Evolutionary conservation across 2,888 invertebrate species (phyloP).

Genomic region (Phorcus lineatus): DNA sequence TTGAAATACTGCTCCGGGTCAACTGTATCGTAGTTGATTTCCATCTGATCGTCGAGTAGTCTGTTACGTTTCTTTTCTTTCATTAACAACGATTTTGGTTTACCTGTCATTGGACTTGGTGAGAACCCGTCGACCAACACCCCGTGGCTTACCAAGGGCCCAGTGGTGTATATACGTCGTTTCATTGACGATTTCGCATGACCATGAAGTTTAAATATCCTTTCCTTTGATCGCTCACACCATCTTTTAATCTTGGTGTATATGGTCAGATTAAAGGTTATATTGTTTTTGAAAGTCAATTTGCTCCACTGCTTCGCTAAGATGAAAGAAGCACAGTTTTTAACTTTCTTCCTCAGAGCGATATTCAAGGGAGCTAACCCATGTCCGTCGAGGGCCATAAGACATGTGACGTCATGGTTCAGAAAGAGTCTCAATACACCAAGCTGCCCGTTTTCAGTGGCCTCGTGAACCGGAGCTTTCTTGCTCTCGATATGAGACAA

Average conservation of each 20-base stretch:
- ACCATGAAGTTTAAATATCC: conserved; percentile 63
- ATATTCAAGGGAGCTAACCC: conserved; percentile 71
- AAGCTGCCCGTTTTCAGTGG: conserved; percentile 70
- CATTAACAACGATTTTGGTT: conserved; percentile 43
- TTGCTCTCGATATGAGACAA: conserved; percentile 66
- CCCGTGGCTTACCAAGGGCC: conserved; percentile 66
- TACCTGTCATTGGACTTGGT: conserved; percentile 66
- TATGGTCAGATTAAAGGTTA: conserved; percentile 57
- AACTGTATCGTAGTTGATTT: conserved; percentile 33
- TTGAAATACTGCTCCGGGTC: conserved; percentile 69
- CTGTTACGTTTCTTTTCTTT: conserved; percentile 38
- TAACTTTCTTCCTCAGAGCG: conserved; percentile 68
- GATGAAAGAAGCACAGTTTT: conserved; percentile 72
- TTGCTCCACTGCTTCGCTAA: conserved; percentile 75
- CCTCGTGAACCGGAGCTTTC: conserved; percentile 71
- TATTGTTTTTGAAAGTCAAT: conserved; percentile 63
- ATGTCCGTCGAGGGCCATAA: conserved; percentile 71
- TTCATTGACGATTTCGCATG: conserved; percentile 66
- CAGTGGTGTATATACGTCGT: conserved; percentile 50
- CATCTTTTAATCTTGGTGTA: conserved; percentile 69
- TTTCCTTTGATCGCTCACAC: conserved; percentile 71
- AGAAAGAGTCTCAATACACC: conserved; percentile 71
- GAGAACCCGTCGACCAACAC: conserved; percentile 69
- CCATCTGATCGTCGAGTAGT: conserved; percentile 36
- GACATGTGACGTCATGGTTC: conserved; percentile 68